Percentiles rank a stretch among this genome's conserved stretches.
phyloP scores from a whole-genome alignment of 2,113 vertebrate species.

The Antigone vipio region DNA sequence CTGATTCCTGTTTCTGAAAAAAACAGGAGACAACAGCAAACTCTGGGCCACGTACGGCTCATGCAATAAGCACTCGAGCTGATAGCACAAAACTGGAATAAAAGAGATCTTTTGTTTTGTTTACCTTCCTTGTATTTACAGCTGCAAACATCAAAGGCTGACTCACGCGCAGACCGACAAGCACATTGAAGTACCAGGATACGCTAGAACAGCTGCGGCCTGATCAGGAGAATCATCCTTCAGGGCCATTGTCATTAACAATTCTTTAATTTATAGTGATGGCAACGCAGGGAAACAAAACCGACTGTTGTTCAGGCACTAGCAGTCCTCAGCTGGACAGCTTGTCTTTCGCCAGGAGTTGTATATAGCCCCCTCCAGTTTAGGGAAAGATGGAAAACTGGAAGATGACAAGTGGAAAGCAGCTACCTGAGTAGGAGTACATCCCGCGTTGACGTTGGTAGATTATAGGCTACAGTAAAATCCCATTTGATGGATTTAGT shows the following conservation, averaged over 20 bases:
- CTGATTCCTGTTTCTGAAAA: not conserved
- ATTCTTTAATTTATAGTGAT: not conserved
- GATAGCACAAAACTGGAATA: not conserved
- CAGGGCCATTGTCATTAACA: not conserved
- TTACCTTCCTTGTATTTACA: not conserved
- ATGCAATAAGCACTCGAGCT: not conserved
- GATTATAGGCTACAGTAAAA: not conserved
- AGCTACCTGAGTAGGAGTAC: not conserved
- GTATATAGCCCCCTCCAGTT: not conserved
- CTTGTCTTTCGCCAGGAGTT: not conserved
- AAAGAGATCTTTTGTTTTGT: not conserved
- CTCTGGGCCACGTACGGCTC: not conserved
- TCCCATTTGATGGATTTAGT: not conserved
- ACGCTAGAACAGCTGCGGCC: not conserved
- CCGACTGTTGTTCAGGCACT: not conserved
- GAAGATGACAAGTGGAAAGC: not conserved
- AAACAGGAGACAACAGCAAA: not conserved
- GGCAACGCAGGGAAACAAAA: not conserved
- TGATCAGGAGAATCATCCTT: not conserved
- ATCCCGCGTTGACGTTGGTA: not conserved
- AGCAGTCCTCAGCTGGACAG: not conserved
- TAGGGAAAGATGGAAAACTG: not conserved
- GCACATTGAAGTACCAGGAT: not conserved
- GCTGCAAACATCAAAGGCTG: not conserved
- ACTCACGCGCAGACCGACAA: not conserved